phyloP scores from a whole-genome alignment of 2,113 vertebrate genomes.

The Chlorodrepanis virens region DNA sequence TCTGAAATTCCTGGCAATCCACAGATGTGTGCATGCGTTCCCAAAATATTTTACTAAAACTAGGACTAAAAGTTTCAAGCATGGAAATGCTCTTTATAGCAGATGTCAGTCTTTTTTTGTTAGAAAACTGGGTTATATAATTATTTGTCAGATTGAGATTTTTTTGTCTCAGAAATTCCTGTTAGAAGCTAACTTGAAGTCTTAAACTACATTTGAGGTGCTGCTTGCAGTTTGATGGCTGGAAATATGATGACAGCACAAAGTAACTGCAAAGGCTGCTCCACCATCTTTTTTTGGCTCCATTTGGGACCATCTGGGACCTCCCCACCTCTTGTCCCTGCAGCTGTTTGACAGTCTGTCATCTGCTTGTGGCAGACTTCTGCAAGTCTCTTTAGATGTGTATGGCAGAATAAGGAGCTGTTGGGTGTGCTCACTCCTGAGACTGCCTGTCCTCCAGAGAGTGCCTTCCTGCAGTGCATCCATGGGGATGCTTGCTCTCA shows the following conservation, averaged over 20 bases:
- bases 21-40: not conserved
- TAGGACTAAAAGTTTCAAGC: not conserved
- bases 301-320: not conserved
- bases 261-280: not conserved
- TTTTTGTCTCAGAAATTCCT: not conserved
- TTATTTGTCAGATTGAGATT: not conserved
- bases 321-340: not conserved
- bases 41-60: not conserved
- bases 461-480: not conserved
- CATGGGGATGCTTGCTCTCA: fast-evolving
- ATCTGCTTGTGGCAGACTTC: not conserved
- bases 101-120: not conserved
- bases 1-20: not conserved
- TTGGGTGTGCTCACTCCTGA: not conserved
- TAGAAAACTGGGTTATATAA: not conserved
- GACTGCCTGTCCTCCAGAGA: not conserved
- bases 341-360: not conserved
- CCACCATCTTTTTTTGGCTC: not conserved
- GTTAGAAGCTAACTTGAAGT: conserved; percentile 16
- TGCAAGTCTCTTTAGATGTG: not conserved
- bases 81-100: not conserved
- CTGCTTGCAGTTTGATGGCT: conserved; percentile 7
- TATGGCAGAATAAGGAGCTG: not conserved
- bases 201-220: not conserved
- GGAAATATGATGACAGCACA: not conserved